A percentile compares a stretch with the other conserved stretches of the same genome.
phyloP scores from a whole-genome alignment of 2,113 vertebrate genomes.

The Callipepla squamata region DNA sequence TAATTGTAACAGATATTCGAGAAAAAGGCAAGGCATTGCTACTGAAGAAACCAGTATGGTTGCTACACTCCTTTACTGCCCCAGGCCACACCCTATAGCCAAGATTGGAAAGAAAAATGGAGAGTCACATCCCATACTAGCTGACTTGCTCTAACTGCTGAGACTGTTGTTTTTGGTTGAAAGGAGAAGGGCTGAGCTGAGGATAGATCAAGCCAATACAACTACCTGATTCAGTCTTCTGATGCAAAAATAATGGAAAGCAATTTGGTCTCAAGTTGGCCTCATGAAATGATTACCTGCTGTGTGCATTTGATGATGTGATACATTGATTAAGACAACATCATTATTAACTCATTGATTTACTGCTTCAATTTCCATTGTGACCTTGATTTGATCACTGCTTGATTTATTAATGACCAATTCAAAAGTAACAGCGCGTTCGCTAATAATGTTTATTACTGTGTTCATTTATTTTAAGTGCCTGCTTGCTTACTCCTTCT shows the following conservation, averaged over 20 bases:
- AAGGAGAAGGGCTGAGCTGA: neutral
- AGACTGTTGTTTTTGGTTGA: neutral
- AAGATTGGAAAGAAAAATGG: neutral
- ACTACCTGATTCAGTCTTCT: slow-evolving; percentile 10
- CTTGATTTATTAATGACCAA: slow-evolving; percentile 38
- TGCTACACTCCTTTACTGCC: neutral
- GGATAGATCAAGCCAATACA: slow-evolving; percentile 15
- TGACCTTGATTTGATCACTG: slow-evolving; percentile 48
- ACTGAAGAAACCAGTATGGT: neutral
- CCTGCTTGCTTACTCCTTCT: neutral
- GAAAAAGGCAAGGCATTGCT: neutral
- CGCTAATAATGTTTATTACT: slow-evolving; percentile 35
- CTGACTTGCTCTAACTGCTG: neutral
- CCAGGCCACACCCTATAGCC: neutral
- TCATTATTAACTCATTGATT: slow-evolving; percentile 54
- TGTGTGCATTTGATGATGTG: slow-evolving; percentile 14
- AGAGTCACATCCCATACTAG: neutral
- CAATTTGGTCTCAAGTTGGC: neutral
- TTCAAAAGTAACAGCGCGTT: slow-evolving; percentile 29
- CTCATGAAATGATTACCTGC: slow-evolving; percentile 27
- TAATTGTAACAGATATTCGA: neutral
- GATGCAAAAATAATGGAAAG: slow-evolving; percentile 50
- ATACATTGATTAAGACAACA: slow-evolving; percentile 54
- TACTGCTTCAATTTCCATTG: slow-evolving; percentile 17
- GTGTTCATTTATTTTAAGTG: slow-evolving; percentile 16